Base-by-base conservation (phyloP, 2,113 vertebrate species). In the Loxodonta africana region DNA sequence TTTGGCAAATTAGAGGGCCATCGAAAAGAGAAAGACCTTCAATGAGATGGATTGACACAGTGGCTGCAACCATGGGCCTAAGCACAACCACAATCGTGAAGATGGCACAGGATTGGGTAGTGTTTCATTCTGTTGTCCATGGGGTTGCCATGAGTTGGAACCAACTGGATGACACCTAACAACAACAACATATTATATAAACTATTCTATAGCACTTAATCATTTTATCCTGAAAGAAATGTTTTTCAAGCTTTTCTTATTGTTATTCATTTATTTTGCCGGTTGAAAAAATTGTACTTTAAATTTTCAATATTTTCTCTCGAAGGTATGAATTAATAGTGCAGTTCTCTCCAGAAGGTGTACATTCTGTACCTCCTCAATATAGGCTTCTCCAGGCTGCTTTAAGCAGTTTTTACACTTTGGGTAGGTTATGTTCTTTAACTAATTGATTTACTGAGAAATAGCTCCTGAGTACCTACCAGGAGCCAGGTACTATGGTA, bases 261-360 rank as follows among this genome's bases (percentile, higher is more conserved):
- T 90, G 78, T 90, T 85, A 11, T 63, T 63, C 18, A 93, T 62
- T 60, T n/a, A 63, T 85, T 85, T 90, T 96, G 3, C n/a, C 63
- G 53, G n/a, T 67, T 76, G 37, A 65, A 83, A 95, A 41, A 48
- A 37, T 5, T 37, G 15, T 57, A 57, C 53, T 57, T 57, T 12
- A 57, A 57, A 57, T 57, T 57, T n/a, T 83, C 60, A 83, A 4
- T 46, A 41, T 71, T 86, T 41, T 86, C 26, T 41, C 41, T 84
- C 26, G 48, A 25, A 77, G 83, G 26, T 83, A 25, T 89, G 71
- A 77, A 83, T 89, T 83, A 48, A 48, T 92, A 92, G 6, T 53
- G 9, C 30, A 37, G 41, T 80, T 51, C 71, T 84, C n/a, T 69
- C 41, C 85, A 78, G 71, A 77, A 92, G 62, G 37, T 4, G 46